Evolutionary conservation across 2,888 invertebrate genomes (phyloP).

Genomic region (Drosophila paranaensis): DNA sequence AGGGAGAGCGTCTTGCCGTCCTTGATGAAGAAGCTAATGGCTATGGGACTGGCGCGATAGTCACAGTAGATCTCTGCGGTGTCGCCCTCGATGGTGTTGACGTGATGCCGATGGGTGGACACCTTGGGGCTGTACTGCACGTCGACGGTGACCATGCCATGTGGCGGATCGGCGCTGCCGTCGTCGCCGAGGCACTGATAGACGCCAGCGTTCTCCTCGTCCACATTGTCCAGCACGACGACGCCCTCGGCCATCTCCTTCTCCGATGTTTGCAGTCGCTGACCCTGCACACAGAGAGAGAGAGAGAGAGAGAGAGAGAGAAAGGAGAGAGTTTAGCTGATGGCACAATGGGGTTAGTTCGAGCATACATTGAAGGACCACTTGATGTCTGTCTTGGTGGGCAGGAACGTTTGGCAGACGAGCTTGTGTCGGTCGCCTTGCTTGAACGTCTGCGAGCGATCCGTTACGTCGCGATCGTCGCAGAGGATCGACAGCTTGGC

Average conservation of each 20-base stretch:
- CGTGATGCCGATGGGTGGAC: slow-evolving; percentile 82
- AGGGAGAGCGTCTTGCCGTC: slow-evolving; percentile 67
- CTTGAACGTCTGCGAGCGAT: slow-evolving; percentile 79
- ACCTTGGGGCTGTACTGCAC: slow-evolving; percentile 82
- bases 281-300: slow-evolving; percentile 67
- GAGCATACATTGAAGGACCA: slow-evolving; percentile 82
- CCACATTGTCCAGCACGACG: slow-evolving; percentile 73
- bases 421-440: slow-evolving; percentile 82
- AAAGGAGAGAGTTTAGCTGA: neutral
- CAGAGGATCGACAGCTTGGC: slow-evolving; percentile 77
- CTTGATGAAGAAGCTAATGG: slow-evolving; percentile 75
- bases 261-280: slow-evolving; percentile 60
- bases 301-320: no score
- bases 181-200: slow-evolving; percentile 83
- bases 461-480: slow-evolving; percentile 81
- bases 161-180: slow-evolving; percentile 72
- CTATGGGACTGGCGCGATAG: slow-evolving; percentile 81
- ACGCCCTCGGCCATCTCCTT: slow-evolving; percentile 63
- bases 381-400: slow-evolving; percentile 69
- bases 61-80: slow-evolving; percentile 82
- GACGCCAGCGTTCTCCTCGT: slow-evolving; percentile 76
- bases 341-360: neutral
- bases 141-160: slow-evolving; percentile 80
- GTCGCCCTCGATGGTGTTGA: slow-evolving; percentile 75
- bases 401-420: slow-evolving; percentile 74